Evolutionary conservation across 1,140 invertebrate genomes (phyloP), one percentile per base, ranked within the genome.

Genomic region (Drosophila bocqueti): DNA sequence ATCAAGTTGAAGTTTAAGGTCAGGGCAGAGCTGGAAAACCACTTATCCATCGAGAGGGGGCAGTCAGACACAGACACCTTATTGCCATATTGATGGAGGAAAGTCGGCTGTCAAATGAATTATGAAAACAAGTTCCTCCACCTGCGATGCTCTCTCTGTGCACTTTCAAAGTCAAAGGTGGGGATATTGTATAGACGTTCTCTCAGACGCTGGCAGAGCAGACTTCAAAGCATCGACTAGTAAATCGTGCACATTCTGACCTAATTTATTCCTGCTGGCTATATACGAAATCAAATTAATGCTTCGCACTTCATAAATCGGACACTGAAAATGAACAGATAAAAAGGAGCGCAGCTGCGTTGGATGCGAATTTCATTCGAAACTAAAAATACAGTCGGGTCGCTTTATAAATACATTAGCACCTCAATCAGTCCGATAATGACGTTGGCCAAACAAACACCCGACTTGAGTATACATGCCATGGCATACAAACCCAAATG

Each of bases 331-430:
- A 79, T 91, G 79, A 90, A 90, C 85, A 90, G 85, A 90, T 91
- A 85, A 90, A 91, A 90, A 79, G 69, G 60, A 65, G 46, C 45
- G 47, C 75, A 36, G 58, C 52, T 43, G 63, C 58, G 61, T 46
- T 38, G 18, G 43, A 36, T 31, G 61, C 43, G 29, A 59, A 60
- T 79, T 76, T 62, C 45, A 42, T 47, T 9, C 26, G 38, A 21
- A 61, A 71, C 81, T 79, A 90, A 90, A 90, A 90, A 90, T 90
- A 91, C 68, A 82, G 54, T 43, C 72, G 76, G 75, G 72, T 82
- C 86, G 85, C 86, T 91, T 91, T 90, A 90, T 90, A 90, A 90
- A 90, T 91, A 90, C 86, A 85, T 91, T 90, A 85, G 79, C 85
- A 89, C 84, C 84, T 89, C 81, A 69, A 89, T 79, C 60, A 74